Evolutionary conservation across 2,888 invertebrate species (phyloP), one percentile per base, ranked within the genome.

Genomic region (Smittia sp.): DNA sequence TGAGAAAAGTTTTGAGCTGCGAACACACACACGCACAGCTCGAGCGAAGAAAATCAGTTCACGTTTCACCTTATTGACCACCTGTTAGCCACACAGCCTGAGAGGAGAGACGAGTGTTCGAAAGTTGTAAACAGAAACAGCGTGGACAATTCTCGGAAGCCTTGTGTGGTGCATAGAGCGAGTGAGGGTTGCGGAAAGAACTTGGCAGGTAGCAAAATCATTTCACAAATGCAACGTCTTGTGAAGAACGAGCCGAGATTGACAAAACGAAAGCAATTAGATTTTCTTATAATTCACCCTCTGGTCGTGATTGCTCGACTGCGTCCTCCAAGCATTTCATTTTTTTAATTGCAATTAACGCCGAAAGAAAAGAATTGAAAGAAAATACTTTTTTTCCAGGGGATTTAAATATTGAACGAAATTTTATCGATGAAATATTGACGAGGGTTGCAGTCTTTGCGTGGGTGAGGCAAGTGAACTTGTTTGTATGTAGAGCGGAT

Each of bases 1-100:
- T 46, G 46, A 11, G 15, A 46, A 46, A 13, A 46, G 46, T 46
- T 46, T 46, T 46, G 3, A 58, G 18, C n/a, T 22, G 22, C 58
- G 22, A 58, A 18, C 22, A 58, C 58, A 38, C 38, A 58, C 58
- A 58, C 22, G 58, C 58, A 58, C 18, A 58, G 1, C 63, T 27
- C 24, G 13, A 6, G 13, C 63, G 20, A 24, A 63, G 20, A 27
- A 63, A 63, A 63, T 22, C 18, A n/a, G 18, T 27, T 63, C 27
- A 63, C 63, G 63, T 27, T 63, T 63, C 66, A 39, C 66, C 39
- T 39, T 66, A 66, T 66, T 66, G 66, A 66, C 66, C 66, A 66
- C 66, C 66, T 66, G 66, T 66, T 66, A 66, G 66, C 65, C 65
- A 65, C 32, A 25, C 65, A 58, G 58, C 22, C 18, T 6, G 3